Evolutionary conservation across 2,797 vertebrate species (phyloP).

Genomic region (Tokudaia muenninki): DNA sequence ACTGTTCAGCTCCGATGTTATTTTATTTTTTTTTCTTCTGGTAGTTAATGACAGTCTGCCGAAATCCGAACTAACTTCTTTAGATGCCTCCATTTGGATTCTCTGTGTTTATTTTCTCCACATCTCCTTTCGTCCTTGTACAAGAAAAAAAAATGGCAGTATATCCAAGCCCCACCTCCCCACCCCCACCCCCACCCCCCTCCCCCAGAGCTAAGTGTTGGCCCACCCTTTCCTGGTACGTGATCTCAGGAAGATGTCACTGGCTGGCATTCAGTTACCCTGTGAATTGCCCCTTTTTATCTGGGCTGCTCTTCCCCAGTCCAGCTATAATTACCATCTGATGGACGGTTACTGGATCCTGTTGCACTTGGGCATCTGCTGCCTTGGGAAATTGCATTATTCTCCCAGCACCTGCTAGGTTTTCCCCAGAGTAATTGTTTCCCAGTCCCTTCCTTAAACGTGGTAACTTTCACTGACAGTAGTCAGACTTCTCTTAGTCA

Average conservation of each 20-base stretch:
- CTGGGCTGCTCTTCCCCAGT: conserved; percentile 68
- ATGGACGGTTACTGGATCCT: conserved; percentile 82
- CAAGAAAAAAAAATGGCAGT: conserved; percentile 65
- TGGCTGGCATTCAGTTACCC: conserved; percentile 78
- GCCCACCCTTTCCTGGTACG: conserved; percentile 64
- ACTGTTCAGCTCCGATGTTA: background rate
- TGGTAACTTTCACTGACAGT: conserved; percentile 52
- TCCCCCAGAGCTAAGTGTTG: conserved; percentile 54
- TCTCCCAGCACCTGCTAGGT: conserved; percentile 80
- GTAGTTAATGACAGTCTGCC: conserved; percentile 44
- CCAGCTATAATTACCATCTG: conserved; percentile 82
- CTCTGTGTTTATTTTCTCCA: conserved; percentile 33
- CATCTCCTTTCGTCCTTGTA: conserved; percentile 64
- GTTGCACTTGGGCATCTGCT: conserved; percentile 83
- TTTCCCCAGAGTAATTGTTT: conserved; percentile 70
- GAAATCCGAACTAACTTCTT: conserved; percentile 53
- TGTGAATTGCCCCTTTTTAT: conserved; percentile 81
- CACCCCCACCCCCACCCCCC: background rate
- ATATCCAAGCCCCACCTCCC: background rate
- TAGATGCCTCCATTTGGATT: conserved; percentile 28
- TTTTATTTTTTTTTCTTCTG: background rate
- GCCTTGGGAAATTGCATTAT: conserved; percentile 81
- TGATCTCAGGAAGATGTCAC: conserved; percentile 79
- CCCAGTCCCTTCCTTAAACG: conserved; percentile 68
- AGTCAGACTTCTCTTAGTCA: conserved; percentile 24